These are phyloP conservation scores for Catharus fuscescens DNA, from an alignment of 2,113 vertebrate species.

Conservation along the genomic window DNA sequence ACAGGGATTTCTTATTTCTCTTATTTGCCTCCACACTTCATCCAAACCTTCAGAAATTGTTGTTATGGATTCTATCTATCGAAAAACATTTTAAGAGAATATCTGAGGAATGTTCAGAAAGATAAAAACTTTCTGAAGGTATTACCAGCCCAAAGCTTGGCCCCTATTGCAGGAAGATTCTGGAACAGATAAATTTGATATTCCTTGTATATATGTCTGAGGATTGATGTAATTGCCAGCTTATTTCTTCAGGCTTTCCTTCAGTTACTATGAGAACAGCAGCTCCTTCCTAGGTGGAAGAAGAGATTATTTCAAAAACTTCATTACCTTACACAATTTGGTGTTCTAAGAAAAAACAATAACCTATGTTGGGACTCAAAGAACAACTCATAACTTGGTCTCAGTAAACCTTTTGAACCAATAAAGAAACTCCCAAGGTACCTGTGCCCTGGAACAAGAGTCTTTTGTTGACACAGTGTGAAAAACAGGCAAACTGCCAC, in stretches of 20 bases:
- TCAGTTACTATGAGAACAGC: not conserved
- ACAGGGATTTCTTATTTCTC: not conserved
- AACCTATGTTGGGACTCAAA: not conserved
- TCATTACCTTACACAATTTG: not conserved
- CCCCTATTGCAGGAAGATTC: not conserved
- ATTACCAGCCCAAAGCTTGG: not conserved
- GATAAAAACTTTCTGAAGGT: not conserved
- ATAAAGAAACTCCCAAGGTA: not conserved
- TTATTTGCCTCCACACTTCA: not conserved
- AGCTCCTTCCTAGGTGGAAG: not conserved
- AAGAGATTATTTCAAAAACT: not conserved
- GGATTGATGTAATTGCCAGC: not conserved
- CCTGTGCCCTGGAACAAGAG: not conserved
- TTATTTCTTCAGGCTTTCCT: not conserved
- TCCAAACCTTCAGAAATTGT: not conserved
- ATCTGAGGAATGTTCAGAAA: not conserved
- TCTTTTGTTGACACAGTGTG: not conserved
- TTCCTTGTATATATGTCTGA: not conserved
- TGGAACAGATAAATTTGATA: not conserved
- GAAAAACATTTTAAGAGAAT: not conserved
- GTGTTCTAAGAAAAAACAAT: not conserved
- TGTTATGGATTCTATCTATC: not conserved
- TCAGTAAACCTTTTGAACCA: not conserved
- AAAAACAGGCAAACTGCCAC: not conserved
- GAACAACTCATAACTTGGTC: not conserved